These are phyloP conservation scores for Phymastichus coffea DNA, from an alignment of 1,140 invertebrate species.

Conservation along the genomic window DNA sequence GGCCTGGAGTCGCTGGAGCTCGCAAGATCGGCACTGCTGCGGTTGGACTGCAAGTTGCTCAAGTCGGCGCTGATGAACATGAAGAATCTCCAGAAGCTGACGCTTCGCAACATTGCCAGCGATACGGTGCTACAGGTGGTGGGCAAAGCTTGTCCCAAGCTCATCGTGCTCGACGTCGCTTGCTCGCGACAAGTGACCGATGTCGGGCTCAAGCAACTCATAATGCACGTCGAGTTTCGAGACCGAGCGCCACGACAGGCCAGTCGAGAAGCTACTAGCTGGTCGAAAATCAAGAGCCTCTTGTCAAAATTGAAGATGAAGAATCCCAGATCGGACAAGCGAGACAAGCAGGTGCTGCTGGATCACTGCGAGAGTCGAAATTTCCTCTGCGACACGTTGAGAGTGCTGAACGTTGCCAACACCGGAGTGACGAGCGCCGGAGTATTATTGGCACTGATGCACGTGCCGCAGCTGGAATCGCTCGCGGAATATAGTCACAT, in stretches of 20 bases:
- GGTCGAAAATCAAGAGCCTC: constrained; percentile 46
- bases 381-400: constrained; percentile 49
- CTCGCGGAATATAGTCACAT: constrained; percentile 56
- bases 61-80: constrained; percentile 48
- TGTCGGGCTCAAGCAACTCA: constrained; percentile 49
- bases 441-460: constrained; percentile 49
- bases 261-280: constrained; percentile 36
- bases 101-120: constrained; percentile 54
- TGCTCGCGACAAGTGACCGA: constrained; percentile 57
- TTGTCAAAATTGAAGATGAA: constrained; percentile 40
- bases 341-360: constrained; percentile 45
- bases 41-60: constrained; percentile 53
- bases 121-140: constrained; percentile 53
- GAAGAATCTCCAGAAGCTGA: constrained; percentile 48
- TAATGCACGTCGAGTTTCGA: constrained; percentile 52
- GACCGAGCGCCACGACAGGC: constrained; percentile 38
- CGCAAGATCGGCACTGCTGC: constrained; percentile 50
- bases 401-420: constrained; percentile 54
- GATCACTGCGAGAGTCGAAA: constrained; percentile 53
- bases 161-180: constrained; percentile 53
- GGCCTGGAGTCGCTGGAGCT: constrained; percentile 52
- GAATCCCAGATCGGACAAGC: constrained; percentile 35
- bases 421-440: constrained; percentile 53
- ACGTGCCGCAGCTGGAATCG: constrained; percentile 51
- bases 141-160: constrained; percentile 51